Evolutionary conservation across 2,888 invertebrate species (phyloP), one percentile per base, ranked within the genome.

Genomic region (Nomada ferruginata): DNA sequence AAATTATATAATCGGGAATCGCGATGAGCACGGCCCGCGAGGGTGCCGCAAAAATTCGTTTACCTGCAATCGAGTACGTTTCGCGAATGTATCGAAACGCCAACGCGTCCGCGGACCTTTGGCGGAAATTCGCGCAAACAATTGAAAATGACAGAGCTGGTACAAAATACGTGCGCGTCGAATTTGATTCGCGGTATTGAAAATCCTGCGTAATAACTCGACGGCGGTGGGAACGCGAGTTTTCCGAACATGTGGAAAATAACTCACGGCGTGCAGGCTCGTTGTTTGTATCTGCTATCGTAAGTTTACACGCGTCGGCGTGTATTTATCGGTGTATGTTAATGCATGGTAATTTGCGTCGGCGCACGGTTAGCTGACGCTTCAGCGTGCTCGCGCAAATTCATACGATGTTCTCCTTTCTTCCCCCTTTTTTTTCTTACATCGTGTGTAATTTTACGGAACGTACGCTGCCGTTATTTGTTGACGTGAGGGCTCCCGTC

Each of bases 261-360:
- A 59, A 68, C 23, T 59, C 59, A 18, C 47, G 66, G 13, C 18
- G 13, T 50, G 18, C 50, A 26, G 15, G 13, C 4, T 4, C 15
- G 20, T 11, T 50, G 44, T 60, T 52, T 53, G 52, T 70, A 70
- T 61, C 70, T 53, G 20, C 29, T 53, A 60, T 75, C 52, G 69
- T 26, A 36, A 60, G 52, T 60, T 60, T 52, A 75, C 75, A 75
- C 69, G 60, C 52, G 75, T 60, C n/a, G 2, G 20, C 70, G 5
- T 26, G 26, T 44, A 29, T 76, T 53, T 70, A 70, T 42, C 26
- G 23, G 15, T 7, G 53, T 61, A 47, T 50, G 47, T 66, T 47
- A 59, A 68, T 55, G 44, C 55, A 66, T 53, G 74, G 57, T 59
- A 74, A 59, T 68, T 68, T 15, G 36, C 18, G 66, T 63, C 20